A percentile compares a stretch with the other conserved stretches of the same genome.
These are phyloP conservation scores for Strigamia crassipes DNA, from an alignment of 2,888 invertebrate genomes.

Conservation along the genomic window DNA sequence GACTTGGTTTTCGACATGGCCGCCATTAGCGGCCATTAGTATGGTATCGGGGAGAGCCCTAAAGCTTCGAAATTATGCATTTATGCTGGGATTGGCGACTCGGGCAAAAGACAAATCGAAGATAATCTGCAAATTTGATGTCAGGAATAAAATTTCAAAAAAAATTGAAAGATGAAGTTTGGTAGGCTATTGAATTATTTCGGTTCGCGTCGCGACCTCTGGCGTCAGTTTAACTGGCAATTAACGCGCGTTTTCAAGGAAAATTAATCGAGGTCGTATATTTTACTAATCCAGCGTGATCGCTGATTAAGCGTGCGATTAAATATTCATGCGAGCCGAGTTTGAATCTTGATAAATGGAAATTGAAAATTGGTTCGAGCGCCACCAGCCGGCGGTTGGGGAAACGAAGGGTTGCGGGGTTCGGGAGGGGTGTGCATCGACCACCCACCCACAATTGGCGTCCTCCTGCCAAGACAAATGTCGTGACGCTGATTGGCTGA, in stretches of 20 bases:
- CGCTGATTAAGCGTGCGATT: not conserved
- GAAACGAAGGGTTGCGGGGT: constrained; percentile 4
- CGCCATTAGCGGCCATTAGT: too few species aligned
- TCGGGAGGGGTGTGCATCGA: not conserved
- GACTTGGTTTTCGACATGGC: not conserved
- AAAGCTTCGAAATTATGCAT: too few species aligned
- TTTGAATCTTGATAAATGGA: not conserved
- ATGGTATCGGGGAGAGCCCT: not conserved
- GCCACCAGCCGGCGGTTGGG: not conserved
- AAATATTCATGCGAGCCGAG: not conserved
- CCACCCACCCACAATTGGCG: not conserved
- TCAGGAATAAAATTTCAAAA: too few species aligned
- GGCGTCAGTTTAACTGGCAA: not conserved
- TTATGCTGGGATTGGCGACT: not conserved
- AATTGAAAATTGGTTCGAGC: constrained; percentile 2
- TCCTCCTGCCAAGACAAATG: constrained; percentile 13
- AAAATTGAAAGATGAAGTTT: too few species aligned
- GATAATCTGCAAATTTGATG: too few species aligned
- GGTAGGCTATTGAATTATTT: not conserved
- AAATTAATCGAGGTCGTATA: not conserved
- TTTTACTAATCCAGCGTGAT: not conserved
- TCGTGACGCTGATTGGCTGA: not conserved
- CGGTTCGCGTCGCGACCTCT: not conserved
- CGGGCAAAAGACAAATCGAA: not conserved
- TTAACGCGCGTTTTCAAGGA: not conserved